Evolutionary conservation across 23 tunicate genomes (phyloP).

Genomic region (Diplosoma virens): DNA sequence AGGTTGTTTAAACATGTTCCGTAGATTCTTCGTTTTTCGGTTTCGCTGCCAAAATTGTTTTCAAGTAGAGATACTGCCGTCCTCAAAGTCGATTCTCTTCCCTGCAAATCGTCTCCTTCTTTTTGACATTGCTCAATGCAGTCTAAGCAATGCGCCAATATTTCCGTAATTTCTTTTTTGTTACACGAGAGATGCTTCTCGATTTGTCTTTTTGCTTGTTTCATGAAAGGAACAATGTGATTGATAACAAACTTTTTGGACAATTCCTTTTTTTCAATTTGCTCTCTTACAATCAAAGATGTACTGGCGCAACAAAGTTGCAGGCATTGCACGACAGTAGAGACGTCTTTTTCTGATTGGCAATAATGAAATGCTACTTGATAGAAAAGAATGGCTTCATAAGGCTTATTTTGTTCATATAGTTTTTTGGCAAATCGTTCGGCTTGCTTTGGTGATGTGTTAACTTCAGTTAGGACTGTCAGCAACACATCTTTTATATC

Average conservation of each 20-base stretch:
- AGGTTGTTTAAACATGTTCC: constrained; percentile 6
- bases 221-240: not conserved
- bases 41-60: not conserved
- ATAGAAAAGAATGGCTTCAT: not conserved
- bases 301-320: not conserved
- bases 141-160: not conserved
- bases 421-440: not conserved
- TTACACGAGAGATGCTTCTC: not conserved
- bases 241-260: not conserved
- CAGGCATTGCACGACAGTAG: not conserved
- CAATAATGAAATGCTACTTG: not conserved
- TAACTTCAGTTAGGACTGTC: not conserved
- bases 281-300: not conserved
- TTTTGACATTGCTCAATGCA: not conserved
- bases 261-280: not conserved
- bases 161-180: not conserved
- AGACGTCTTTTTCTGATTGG: not conserved
- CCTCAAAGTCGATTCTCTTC: not conserved
- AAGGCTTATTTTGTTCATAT: not conserved
- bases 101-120: not conserved
- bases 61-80: not conserved
- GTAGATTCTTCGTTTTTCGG: not conserved
- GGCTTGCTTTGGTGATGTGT: not conserved
- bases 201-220: not conserved
- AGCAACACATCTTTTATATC: not conserved